A percentile compares a stretch with the other conserved stretches of the same genome.
Evolutionary conservation across 1,140 invertebrate genomes (phyloP).

Genomic region (Eumeta japonica): DNA sequence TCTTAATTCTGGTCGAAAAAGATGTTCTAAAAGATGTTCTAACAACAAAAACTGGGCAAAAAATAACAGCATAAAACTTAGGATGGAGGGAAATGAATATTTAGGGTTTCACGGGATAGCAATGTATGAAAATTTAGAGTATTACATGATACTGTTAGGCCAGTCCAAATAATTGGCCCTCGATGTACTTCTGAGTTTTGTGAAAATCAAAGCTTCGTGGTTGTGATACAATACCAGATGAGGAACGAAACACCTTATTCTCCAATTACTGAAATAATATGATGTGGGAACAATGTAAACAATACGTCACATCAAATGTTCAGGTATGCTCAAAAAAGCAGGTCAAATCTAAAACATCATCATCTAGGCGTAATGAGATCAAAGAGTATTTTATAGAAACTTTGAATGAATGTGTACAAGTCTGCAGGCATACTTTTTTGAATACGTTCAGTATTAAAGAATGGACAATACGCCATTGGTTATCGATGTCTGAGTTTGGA

Average conservation of each 20-base stretch:
- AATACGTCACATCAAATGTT: conserved; percentile 12
- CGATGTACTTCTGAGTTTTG: no score
- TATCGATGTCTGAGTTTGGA: conserved; percentile 9
- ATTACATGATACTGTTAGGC: no score
- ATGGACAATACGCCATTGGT: conserved; percentile 17
- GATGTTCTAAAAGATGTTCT: no score
- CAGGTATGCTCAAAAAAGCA: conserved; percentile 10
- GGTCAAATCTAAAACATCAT: conserved; percentile 10
- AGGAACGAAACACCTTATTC: conserved; percentile 14
- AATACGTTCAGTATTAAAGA: conserved; percentile 16
- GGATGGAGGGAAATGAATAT: no score
- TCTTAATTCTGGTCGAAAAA: no score
- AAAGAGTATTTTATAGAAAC: conserved; percentile 13
- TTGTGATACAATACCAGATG: conserved; percentile 13
- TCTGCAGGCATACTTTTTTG: conserved; percentile 18
- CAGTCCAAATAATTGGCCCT: no score
- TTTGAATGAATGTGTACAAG: conserved; percentile 14
- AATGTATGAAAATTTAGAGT: no score
- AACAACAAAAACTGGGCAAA: no score
- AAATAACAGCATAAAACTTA: no score
- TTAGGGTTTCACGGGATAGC: no score
- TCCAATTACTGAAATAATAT: conserved; percentile 10
- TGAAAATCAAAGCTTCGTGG: no score
- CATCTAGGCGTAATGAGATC: conserved; percentile 14
- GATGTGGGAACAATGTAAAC: conserved; percentile 12